Percentiles rank a stretch among this genome's conserved stretches.
These are phyloP conservation scores for Tupaia tana DNA, from an alignment of 2,113 vertebrate species.

Conservation along the genomic window DNA sequence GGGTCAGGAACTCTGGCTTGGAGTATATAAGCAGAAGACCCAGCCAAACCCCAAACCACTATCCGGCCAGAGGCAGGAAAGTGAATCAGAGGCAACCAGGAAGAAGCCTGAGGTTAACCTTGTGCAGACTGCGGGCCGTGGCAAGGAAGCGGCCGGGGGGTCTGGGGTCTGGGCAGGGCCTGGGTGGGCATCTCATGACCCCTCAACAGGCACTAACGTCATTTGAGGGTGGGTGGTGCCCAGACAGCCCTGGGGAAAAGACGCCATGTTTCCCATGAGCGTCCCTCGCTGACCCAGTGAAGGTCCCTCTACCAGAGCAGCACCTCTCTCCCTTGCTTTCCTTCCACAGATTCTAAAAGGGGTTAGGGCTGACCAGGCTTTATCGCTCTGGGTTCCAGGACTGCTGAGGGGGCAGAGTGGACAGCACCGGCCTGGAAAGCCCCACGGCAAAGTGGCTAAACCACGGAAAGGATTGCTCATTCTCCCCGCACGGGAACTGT, in stretches of 20 bases:
- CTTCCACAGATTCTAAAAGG: slow-evolving; percentile 16
- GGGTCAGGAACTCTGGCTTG: slow-evolving; percentile 15
- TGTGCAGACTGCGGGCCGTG: not conserved
- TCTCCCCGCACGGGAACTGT: not conserved
- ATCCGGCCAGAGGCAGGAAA: slow-evolving; percentile 74
- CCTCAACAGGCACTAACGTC: slow-evolving; percentile 1
- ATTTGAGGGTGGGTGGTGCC: not conserved
- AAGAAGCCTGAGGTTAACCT: slow-evolving; percentile 79
- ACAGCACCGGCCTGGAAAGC: slow-evolving; percentile 1
- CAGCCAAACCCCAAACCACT: slow-evolving; percentile 79
- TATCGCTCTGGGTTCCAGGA: not conserved
- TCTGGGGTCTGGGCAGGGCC: not conserved
- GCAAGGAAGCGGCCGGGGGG: not conserved
- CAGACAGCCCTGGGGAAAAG: not conserved
- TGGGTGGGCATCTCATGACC: not conserved
- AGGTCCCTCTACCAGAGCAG: not conserved
- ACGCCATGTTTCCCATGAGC: not conserved
- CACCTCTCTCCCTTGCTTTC: slow-evolving; percentile 15
- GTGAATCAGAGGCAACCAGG: slow-evolving; percentile 73
- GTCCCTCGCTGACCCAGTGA: not conserved
- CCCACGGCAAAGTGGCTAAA: not conserved
- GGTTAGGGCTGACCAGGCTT: not conserved
- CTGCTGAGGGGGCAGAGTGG: slow-evolving; percentile 32
- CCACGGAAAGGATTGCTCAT: not conserved
- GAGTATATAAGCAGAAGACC: not conserved